These are phyloP conservation scores for Drosophila lacicola DNA, from an alignment of 2,888 invertebrate species.

Conservation along the genomic window DNA sequence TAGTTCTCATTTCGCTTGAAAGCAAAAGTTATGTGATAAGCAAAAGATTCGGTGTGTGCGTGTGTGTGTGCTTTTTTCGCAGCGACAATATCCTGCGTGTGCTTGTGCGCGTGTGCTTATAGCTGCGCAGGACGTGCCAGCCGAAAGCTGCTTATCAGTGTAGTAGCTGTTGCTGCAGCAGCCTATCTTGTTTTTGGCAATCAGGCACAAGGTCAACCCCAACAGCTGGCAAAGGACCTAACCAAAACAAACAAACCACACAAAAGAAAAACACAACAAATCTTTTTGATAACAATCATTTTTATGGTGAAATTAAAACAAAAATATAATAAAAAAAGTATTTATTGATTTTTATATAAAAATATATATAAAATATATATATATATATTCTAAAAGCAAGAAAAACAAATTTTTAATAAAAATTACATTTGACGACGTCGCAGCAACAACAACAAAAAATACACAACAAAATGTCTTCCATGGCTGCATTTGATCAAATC, in stretches of 20 bases:
- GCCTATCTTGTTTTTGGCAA: constrained; percentile 45
- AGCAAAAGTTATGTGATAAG: constrained; percentile 70
- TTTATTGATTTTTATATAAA: constrained; percentile 6
- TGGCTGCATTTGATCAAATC: constrained; percentile 83
- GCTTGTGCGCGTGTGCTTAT: constrained; percentile 18
- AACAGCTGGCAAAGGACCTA: constrained; percentile 56
- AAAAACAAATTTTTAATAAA: constrained; percentile 15
- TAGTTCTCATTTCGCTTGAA: constrained; percentile 22
- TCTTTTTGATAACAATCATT: constrained; percentile 22
- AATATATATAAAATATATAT: neutral
- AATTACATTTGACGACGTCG: constrained; percentile 7
- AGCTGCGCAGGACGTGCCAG: constrained; percentile 68
- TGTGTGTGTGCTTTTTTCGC: constrained; percentile 46
- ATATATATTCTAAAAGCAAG: neutral
- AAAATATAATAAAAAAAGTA: neutral
- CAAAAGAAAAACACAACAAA: constrained; percentile 1
- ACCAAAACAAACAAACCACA: constrained; percentile 7
- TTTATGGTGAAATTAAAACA: constrained; percentile 6
- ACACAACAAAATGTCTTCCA: constrained; percentile 77
- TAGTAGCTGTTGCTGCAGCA: constrained; percentile 33
- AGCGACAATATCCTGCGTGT: constrained; percentile 34
- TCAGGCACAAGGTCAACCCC: constrained; percentile 59
- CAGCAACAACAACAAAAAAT: constrained; percentile 24
- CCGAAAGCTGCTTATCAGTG: constrained; percentile 60
- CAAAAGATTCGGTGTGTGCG: constrained; percentile 6